Evolutionary conservation across 2,797 vertebrate species (phyloP).

Genomic region (Peromyscus melanophrys): DNA sequence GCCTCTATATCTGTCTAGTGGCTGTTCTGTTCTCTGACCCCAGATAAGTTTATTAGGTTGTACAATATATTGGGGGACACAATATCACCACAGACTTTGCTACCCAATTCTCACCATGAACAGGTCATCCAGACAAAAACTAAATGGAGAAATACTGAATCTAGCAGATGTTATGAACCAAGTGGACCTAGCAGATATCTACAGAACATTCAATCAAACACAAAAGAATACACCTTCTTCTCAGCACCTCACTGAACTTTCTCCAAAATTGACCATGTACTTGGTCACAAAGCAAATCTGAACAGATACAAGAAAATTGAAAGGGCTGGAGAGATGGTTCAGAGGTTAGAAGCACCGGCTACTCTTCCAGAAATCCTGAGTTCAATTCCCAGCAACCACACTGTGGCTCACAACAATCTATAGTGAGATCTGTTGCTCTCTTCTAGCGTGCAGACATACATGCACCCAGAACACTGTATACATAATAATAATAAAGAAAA

Average conservation of each 20-base stretch:
- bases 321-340: no score
- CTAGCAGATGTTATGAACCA: not conserved
- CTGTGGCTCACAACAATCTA: no score
- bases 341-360: no score
- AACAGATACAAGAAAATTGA: not conserved
- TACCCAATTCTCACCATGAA: not conserved
- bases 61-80: no score
- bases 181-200: not conserved
- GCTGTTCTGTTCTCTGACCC: no score
- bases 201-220: not conserved
- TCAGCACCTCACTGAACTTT: not conserved
- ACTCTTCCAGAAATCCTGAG: no score
- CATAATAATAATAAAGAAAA: not conserved
- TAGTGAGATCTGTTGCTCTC: not conserved
- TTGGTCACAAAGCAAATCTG: not conserved
- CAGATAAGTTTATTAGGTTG: no score
- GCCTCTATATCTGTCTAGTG: no score
- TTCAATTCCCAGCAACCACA: no score
- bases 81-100: no score
- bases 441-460: not conserved
- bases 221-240: not conserved
- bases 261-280: not conserved
- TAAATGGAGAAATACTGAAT: not conserved
- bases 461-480: not conserved
- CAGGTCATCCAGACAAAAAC: not conserved